Evolutionary conservation across 2,888 invertebrate species (phyloP).

Genomic region (Philopedon plagiatum): DNA sequence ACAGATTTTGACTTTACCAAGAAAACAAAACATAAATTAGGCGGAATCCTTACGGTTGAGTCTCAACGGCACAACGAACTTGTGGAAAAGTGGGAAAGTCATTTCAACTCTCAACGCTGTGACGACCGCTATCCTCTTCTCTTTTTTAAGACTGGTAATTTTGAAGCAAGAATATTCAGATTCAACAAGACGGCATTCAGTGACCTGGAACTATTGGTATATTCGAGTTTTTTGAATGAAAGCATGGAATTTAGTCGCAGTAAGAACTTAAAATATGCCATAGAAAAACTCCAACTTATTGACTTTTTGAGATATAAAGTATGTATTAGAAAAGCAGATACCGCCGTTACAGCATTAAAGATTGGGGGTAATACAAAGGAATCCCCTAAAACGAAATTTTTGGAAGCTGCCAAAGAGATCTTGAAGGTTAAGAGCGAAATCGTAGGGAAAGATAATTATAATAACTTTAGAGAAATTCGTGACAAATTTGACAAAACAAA

Average conservation of each 20-base stretch:
- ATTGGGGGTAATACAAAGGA: not conserved
- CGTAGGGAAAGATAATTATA: not conserved
- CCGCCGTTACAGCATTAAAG: not conserved
- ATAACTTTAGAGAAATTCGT: not conserved
- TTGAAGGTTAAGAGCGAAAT: not conserved
- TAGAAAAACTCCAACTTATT: not conserved
- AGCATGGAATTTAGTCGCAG: not conserved
- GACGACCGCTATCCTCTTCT: not conserved
- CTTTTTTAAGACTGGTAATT: not conserved
- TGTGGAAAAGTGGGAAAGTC: not conserved
- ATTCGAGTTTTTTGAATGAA: not conserved
- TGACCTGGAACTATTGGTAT: not conserved
- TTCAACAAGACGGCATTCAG: not conserved
- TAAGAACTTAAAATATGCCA: not conserved
- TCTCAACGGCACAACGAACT: not conserved
- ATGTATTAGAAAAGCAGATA: not conserved
- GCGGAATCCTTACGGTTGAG: not conserved
- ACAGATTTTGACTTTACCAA: conserved; percentile 27
- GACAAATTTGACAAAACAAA: not conserved
- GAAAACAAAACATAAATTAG: not conserved
- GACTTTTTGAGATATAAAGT: not conserved
- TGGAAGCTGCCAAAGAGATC: not conserved
- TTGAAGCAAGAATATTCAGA: not conserved
- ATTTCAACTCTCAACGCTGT: not conserved
- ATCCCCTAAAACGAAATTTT: not conserved